Percentiles rank a stretch among this genome's conserved stretches.
These are phyloP conservation scores for Apantesis nais DNA, from an alignment of 2,888 invertebrate genomes.

Conservation along the genomic window DNA sequence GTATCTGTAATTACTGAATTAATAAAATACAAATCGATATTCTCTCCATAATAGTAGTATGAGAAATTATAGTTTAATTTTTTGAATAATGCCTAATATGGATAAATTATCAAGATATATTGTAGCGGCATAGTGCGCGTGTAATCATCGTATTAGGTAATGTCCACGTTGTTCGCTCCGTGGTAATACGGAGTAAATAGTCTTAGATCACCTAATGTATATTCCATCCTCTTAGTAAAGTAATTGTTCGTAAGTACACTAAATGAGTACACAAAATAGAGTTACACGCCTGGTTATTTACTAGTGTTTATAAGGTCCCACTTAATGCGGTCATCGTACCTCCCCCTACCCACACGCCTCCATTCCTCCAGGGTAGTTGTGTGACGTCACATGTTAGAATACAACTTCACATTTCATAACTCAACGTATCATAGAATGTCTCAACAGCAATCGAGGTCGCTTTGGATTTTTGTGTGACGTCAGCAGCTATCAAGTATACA, in stretches of 20 bases:
- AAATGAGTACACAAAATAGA: conserved; percentile 77
- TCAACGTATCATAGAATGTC: conserved; percentile 20
- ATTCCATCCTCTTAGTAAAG: conserved; percentile 83
- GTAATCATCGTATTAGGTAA: conserved; percentile 62
- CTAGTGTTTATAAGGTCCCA: conserved; percentile 74
- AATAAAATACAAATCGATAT: conserved; percentile 43
- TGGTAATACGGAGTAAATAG: conserved; percentile 61
- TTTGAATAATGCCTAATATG: conserved; percentile 56
- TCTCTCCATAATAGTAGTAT: conserved; percentile 47
- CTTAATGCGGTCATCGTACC: conserved; percentile 67
- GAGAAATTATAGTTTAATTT: conserved; percentile 41
- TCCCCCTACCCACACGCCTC: conserved; percentile 74
- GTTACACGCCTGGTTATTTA: conserved; percentile 73
- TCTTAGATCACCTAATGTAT: conserved; percentile 83
- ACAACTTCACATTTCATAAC: conserved; percentile 6
- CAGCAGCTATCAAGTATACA: conserved; percentile 56
- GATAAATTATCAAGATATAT: conserved; percentile 65
- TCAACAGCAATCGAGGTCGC: conserved; percentile 6
- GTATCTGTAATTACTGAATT: conserved; percentile 60
- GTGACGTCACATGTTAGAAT: conserved; percentile 40
- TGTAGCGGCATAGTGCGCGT: conserved; percentile 69
- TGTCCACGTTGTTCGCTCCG: conserved; percentile 64
- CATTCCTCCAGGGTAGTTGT: conserved; percentile 56
- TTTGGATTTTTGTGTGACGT: conserved; percentile 37
- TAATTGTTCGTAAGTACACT: conserved; percentile 80